phyloP scores from a whole-genome alignment of 1,140 invertebrate species.

The Tetramorium parvispinum region DNA sequence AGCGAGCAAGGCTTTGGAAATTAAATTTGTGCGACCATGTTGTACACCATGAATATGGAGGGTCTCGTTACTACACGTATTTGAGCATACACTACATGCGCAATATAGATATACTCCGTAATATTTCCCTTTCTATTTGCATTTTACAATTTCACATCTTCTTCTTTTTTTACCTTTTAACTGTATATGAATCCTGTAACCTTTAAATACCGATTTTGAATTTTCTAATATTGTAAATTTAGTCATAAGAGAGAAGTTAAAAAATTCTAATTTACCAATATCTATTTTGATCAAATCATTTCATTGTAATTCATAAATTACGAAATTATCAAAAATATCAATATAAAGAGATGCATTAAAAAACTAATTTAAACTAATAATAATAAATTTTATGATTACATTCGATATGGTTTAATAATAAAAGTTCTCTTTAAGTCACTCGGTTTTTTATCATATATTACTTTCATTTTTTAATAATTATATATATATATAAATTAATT shows the following conservation, averaged over 20 bases:
- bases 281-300: neutral
- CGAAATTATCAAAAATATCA: neutral
- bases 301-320: neutral
- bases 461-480: neutral
- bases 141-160: slow-evolving; percentile 3
- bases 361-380: neutral
- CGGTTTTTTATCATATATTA: neutral
- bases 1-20: slow-evolving; percentile 72
- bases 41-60: slow-evolving; percentile 84
- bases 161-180: slow-evolving; percentile 30
- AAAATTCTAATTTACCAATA: slow-evolving; percentile 67
- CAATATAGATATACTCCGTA: slow-evolving; percentile 69
- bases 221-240: slow-evolving; percentile 81
- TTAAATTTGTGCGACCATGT: slow-evolving; percentile 84
- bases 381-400: neutral
- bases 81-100: slow-evolving; percentile 72
- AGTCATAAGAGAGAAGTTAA: slow-evolving; percentile 17
- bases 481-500: neutral
- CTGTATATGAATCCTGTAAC: slow-evolving; percentile 15
- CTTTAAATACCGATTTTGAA: slow-evolving; percentile 66
- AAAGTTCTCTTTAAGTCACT: neutral
- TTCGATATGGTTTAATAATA: neutral
- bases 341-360: neutral
- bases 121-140: slow-evolving; percentile 52
- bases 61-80: slow-evolving; percentile 81